These are phyloP conservation scores for Eristalis pertinax DNA, from an alignment of 2,888 invertebrate species.

Conservation along the genomic window DNA sequence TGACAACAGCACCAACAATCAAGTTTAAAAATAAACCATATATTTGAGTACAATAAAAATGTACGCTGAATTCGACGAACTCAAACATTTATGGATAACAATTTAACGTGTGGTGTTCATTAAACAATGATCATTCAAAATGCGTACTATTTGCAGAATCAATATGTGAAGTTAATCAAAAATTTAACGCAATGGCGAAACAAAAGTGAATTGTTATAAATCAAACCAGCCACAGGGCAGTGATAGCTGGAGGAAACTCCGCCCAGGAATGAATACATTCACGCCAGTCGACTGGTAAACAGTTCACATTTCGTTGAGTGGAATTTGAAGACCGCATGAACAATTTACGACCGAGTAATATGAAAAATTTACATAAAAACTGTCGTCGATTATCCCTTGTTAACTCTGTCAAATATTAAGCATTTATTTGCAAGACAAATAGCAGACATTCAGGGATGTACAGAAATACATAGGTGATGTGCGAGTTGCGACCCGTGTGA, in stretches of 20 bases:
- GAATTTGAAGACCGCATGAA: neutral
- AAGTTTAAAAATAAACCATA: no score
- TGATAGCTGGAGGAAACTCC: neutral
- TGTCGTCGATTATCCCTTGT: neutral
- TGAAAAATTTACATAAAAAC: neutral
- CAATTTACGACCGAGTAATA: neutral
- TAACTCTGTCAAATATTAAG: slow-evolving; percentile 9
- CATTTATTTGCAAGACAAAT: slow-evolving; percentile 1
- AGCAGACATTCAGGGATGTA: neutral
- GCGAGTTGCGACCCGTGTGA: neutral
- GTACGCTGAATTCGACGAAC: no score
- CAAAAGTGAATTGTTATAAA: neutral
- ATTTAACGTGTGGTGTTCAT: no score
- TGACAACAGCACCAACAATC: no score
- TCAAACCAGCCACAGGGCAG: no score
- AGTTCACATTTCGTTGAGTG: neutral
- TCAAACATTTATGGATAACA: no score
- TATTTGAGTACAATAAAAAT: no score
- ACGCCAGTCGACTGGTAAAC: neutral
- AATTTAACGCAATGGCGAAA: slow-evolving; percentile 12
- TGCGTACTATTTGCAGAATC: slow-evolving; percentile 52
- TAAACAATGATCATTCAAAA: slow-evolving; percentile 1
- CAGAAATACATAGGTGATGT: neutral
- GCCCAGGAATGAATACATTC: neutral
- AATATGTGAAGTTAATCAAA: slow-evolving; percentile 59